Conservation (phyloP, 1,140 invertebrate genomes). For the Drosophila repleta region DNA sequence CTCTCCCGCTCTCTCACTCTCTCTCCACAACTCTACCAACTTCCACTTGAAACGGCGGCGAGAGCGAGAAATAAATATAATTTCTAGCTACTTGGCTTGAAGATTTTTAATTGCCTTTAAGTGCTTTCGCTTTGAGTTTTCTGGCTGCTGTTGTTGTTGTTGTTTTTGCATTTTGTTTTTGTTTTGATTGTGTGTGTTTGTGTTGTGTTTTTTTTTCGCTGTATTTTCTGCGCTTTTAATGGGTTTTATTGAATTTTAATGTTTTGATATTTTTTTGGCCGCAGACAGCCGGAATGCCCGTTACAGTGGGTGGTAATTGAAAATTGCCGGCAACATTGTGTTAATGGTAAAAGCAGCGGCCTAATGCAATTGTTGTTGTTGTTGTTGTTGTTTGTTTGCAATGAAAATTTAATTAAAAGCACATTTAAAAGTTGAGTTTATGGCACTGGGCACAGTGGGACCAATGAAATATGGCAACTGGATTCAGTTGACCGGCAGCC, state of each 20-base stretch:
- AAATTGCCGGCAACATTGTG: constrained; percentile 72
- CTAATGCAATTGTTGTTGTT: constrained; percentile 24
- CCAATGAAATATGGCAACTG: constrained; percentile 61
- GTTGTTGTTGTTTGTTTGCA: constrained; percentile 41
- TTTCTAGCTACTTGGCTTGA: constrained; percentile 68
- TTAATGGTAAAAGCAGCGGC: constrained; percentile 56
- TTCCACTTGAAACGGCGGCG: constrained; percentile 30
- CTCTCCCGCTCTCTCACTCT: background rate
- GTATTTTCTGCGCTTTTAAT: constrained; percentile 67
- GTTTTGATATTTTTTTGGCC: constrained; percentile 72
- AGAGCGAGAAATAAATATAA: constrained; percentile 74
- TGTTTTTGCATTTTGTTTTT: constrained; percentile 16
- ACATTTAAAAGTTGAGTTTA: constrained; percentile 77
- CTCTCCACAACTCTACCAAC: constrained; percentile 1
- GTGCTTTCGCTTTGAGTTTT: constrained; percentile 56
- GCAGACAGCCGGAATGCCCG: constrained; percentile 37
- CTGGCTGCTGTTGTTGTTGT: constrained; percentile 5
- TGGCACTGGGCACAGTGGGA: constrained; percentile 59
- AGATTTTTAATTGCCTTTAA: constrained; percentile 81
- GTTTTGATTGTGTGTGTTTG: constrained; percentile 1
- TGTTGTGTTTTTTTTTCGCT: constrained; percentile 14
- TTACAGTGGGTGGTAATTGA: constrained; percentile 71
- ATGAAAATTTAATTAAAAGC: constrained; percentile 77
- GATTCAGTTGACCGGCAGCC: constrained; percentile 52
- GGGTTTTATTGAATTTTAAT: constrained; percentile 80